A percentile compares a stretch with the other conserved stretches of the same genome.
Evolutionary conservation across 2,888 invertebrate species (phyloP).

Genomic region (Clanis bilineata): DNA sequence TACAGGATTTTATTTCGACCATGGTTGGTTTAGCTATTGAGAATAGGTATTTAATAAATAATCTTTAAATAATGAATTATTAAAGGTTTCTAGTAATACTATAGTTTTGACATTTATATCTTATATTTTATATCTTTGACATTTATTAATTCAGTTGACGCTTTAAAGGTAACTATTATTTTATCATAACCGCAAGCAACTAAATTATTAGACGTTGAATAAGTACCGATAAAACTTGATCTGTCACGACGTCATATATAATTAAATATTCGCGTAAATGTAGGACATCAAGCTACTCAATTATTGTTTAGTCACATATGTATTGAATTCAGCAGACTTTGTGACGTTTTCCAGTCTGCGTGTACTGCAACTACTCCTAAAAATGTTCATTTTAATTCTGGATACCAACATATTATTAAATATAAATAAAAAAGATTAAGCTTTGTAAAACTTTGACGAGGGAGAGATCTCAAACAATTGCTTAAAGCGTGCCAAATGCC

Average conservation of each 20-base stretch:
- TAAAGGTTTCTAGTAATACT: too few relatives aligned
- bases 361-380: neutral
- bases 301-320: neutral
- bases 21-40: too few relatives aligned
- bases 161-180: neutral
- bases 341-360: neutral
- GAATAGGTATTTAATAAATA: too few relatives aligned
- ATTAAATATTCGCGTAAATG: neutral
- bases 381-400: neutral
- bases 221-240: neutral
- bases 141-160: neutral
- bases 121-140: neutral
- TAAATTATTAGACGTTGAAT: neutral
- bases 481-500: slow-evolving; percentile 1
- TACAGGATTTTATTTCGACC: neutral
- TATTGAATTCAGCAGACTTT: neutral
- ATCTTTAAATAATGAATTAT: too few relatives aligned
- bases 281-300: slow-evolving; percentile 2
- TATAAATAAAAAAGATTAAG: neutral
- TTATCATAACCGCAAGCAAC: neutral
- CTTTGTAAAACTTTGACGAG: too few relatives aligned
- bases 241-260: neutral
- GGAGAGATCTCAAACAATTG: too few relatives aligned
- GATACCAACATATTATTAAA: neutral
- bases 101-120: too few relatives aligned